Evolutionary conservation across 2,113 vertebrate genomes (phyloP).

Genomic region (Oreotragus oreotragus): DNA sequence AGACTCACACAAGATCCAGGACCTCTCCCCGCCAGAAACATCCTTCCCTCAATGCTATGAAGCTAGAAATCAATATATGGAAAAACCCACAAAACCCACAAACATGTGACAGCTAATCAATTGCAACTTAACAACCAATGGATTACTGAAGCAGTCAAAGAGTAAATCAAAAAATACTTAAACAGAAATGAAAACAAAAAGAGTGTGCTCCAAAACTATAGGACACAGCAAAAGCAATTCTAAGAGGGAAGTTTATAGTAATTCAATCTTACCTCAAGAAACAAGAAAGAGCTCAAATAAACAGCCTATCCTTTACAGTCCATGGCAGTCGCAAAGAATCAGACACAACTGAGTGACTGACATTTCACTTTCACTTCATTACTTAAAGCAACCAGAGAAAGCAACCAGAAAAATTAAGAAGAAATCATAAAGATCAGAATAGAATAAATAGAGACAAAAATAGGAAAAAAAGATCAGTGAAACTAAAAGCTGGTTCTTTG

Average conservation of each 20-base stretch:
- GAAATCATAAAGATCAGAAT: no score
- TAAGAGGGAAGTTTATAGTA: not conserved
- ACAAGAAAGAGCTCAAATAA: not conserved
- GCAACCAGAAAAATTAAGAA: no score
- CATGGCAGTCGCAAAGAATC: no score
- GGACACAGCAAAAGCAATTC: not conserved
- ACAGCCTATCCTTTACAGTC: not conserved
- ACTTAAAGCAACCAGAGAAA: no score
- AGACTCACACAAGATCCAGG: not conserved
- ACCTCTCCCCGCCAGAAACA: fast-evolving
- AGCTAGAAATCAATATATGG: not conserved
- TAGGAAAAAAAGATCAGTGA: no score
- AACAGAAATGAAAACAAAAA: not conserved
- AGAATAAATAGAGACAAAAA: no score
- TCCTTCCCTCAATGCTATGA: not conserved
- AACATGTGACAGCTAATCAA: not conserved
- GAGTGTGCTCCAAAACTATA: not conserved
- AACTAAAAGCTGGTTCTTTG: no score
- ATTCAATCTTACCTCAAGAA: not conserved
- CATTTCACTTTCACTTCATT: no score
- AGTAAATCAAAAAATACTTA: not conserved
- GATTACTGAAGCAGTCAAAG: not conserved
- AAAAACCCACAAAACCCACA: fast-evolving
- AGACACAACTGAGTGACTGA: no score
- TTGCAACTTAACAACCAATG: not conserved